phyloP scores from a whole-genome alignment of 2,888 invertebrate species.

The Geophilus truncorum region DNA sequence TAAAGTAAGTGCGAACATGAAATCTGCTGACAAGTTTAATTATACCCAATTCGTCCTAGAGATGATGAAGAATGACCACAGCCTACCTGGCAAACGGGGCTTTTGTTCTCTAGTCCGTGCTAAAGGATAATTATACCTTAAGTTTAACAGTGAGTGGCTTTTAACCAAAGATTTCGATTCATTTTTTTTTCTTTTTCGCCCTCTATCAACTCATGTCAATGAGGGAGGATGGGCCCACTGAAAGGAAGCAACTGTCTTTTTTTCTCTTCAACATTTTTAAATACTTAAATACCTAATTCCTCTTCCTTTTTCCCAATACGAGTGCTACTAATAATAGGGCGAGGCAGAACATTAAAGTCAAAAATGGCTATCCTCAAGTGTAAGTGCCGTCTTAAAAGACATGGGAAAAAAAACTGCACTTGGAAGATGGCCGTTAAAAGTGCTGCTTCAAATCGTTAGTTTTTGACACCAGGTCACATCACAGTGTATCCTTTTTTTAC shows the following conservation, averaged over 20 bases:
- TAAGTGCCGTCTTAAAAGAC: background rate
- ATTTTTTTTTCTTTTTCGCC: background rate
- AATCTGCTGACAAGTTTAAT: slow-evolving; percentile 12
- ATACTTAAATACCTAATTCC: background rate
- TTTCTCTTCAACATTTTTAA: background rate
- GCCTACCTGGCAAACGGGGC: background rate
- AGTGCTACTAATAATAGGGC: background rate
- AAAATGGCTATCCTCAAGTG: background rate
- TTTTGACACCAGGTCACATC: background rate
- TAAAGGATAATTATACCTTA: slow-evolving; percentile 19
- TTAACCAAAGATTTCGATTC: slow-evolving; percentile 2
- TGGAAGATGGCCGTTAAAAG: background rate
- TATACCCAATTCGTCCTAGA: slow-evolving; percentile 22
- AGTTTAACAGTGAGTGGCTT: slow-evolving; percentile 15
- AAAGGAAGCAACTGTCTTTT: slow-evolving; percentile 13
- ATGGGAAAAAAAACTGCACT: background rate
- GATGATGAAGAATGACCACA: slow-evolving; percentile 17
- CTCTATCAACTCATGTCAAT: background rate
- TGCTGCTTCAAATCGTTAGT: background rate
- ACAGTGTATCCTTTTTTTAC: background rate
- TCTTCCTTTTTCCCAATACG: background rate
- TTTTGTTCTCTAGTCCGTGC: background rate
- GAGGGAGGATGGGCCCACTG: background rate
- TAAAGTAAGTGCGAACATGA: background rate
- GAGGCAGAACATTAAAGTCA: background rate